phyloP scores from a whole-genome alignment of 2,113 vertebrate species.

The Sorex fumeus region DNA sequence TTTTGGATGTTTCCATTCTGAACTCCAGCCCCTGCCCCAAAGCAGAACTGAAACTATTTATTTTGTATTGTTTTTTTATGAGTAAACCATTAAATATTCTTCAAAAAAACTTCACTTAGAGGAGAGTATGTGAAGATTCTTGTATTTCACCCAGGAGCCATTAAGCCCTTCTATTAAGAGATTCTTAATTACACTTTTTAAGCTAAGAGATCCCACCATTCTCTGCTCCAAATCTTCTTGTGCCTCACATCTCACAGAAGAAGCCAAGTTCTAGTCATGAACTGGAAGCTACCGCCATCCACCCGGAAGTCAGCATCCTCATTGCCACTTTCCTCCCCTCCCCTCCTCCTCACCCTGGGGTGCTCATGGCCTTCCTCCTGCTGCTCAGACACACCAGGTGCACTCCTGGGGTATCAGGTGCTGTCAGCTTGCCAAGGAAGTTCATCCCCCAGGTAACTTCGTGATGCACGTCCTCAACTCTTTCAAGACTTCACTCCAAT shows the following conservation, averaged over 20 bases:
- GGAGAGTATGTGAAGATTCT: too few relatives aligned
- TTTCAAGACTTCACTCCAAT: slow-evolving; percentile 38
- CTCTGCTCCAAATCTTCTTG: background rate
- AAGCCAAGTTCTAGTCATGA: background rate
- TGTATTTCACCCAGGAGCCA: too few relatives aligned
- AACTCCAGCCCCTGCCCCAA: too few relatives aligned
- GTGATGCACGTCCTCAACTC: background rate
- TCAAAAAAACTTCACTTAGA: too few relatives aligned
- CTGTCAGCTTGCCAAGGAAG: background rate
- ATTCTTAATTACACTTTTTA: too few relatives aligned
- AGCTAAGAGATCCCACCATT: too few relatives aligned
- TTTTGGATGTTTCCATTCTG: too few relatives aligned
- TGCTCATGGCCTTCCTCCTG: background rate
- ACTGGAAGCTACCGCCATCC: background rate
- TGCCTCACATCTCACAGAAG: background rate
- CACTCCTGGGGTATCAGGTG: background rate
- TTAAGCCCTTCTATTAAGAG: too few relatives aligned
- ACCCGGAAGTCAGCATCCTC: background rate
- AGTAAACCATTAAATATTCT: too few relatives aligned
- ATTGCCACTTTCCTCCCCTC: background rate
- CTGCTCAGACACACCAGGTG: background rate
- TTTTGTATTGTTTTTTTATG: too few relatives aligned
- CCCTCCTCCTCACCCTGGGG: too few relatives aligned
- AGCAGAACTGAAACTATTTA: too few relatives aligned
- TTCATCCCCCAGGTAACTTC: background rate